Conservation (phyloP, 2,888 invertebrate genomes). For the Drosophila mayaguana region DNA sequence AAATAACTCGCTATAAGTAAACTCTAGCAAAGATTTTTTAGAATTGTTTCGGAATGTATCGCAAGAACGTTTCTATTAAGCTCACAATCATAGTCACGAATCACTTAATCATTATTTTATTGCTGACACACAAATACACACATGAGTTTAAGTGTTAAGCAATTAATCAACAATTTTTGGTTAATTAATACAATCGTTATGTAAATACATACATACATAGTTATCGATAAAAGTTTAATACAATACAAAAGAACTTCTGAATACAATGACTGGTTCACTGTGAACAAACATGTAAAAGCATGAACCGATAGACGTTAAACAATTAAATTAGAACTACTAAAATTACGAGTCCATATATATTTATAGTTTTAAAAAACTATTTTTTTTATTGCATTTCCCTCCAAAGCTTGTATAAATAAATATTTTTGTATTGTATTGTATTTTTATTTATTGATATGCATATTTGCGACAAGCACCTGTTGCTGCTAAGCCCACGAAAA, state of each 20-base stretch:
- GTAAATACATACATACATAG: neutral
- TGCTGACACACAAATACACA: neutral
- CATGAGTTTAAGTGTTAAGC: neutral
- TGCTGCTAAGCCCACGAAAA: too few relatives aligned
- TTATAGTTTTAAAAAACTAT: too few relatives aligned
- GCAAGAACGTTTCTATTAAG: neutral
- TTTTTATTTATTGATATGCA: too few relatives aligned
- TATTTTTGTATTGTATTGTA: neutral
- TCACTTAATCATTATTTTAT: neutral
- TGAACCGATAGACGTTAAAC: neutral
- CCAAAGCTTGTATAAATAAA: neutral
- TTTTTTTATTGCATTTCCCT: neutral
- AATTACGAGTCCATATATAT: neutral
- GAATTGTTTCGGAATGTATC: neutral
- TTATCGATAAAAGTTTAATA: neutral
- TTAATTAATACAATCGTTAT: slow-evolving; percentile 25
- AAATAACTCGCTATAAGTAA: too few relatives aligned
- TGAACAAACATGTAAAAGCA: neutral
- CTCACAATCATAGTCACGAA: neutral
- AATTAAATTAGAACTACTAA: neutral
- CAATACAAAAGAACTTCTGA: neutral
- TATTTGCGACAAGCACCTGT: too few relatives aligned
- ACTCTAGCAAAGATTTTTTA: neutral
- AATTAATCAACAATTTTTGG: slow-evolving; percentile 19
- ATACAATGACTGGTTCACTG: neutral